Base-by-base conservation (phyloP, 2,797 vertebrate species). In the Aldrovandia affinis region DNA sequence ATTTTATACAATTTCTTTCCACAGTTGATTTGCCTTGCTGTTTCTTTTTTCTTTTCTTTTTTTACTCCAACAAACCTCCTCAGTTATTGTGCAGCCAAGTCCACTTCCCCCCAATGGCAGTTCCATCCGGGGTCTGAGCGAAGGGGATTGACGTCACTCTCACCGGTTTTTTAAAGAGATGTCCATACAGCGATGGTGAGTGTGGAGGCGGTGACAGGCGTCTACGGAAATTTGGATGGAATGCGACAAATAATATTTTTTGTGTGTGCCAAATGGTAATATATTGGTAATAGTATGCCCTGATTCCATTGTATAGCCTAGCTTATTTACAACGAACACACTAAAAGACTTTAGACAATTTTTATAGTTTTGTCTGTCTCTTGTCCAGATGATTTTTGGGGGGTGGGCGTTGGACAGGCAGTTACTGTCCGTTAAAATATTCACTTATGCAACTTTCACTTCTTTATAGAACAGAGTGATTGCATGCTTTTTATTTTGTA, bases 51-150 rank as follows among this genome's bases (percentile, higher is more conserved):
- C 90, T 78, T 83, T 30, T 73, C n/a, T 79, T 83, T 55, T 83
- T 85, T 18, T 85, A 94, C 91, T 93, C 92, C 92, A 92, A 84
- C 89, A 87, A 92, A 86, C 85, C 92, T 91, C 89, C 92, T 93
- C 92, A 81, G 92, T 92, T 92, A 93, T 81, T 83, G 85, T 81
- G 82, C 92, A 94, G 92, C 91, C 87, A 93, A 36, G 88, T 89
- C 83, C 91, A 94, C 94, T 95, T 93, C 73, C 94, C 94, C 83
- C 94, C 94, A 94, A 95, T 94, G 93, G 94, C 83, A 84, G 93
- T 91, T 94, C 90, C 93, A 95, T 95, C 95, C 94, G 95, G 95
- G 94, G 92, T 93, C 89, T 88, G 89, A 89, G 18, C 22, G 90
- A 79, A 85, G 68, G 86, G 82, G 91, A 85, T 91, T 90, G 91